phyloP scores from a whole-genome alignment of 2,797 vertebrate species.

The Ataeniobius toweri region DNA sequence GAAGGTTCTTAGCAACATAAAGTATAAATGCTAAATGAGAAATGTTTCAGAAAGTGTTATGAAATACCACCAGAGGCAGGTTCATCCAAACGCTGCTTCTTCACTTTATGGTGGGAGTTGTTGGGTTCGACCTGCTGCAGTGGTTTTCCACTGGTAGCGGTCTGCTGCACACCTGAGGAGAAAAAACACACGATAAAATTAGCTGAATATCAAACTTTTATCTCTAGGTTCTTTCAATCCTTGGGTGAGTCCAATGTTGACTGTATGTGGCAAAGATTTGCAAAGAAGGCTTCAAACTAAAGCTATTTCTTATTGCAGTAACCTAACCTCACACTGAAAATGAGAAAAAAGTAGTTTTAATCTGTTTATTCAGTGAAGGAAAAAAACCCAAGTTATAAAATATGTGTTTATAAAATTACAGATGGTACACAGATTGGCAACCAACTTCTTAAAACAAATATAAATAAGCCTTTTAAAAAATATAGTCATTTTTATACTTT shows the following conservation, averaged over 20 bases:
- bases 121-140: conserved; percentile 42
- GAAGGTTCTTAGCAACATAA: conserved; percentile 15
- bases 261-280: not conserved
- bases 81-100: conserved; percentile 67
- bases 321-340: not conserved
- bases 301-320: not conserved
- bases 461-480: no score
- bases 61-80: conserved; percentile 48
- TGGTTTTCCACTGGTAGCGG: conserved; percentile 42
- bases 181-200: not conserved
- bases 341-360: not conserved
- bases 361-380: not conserved
- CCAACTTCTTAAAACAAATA: no score
- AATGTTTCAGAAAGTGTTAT: not conserved
- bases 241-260: not conserved
- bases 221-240: not conserved
- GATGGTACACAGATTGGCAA: no score
- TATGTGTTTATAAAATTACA: not conserved
- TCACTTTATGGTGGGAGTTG: conserved; percentile 56
- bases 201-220: not conserved
- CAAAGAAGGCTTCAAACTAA: no score
- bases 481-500: no score
- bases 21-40: not conserved
- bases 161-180: conserved; percentile 50
- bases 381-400: not conserved